Base-by-base conservation (phyloP, 2,888 invertebrate genomes). In the Luperina nickerlii region DNA sequence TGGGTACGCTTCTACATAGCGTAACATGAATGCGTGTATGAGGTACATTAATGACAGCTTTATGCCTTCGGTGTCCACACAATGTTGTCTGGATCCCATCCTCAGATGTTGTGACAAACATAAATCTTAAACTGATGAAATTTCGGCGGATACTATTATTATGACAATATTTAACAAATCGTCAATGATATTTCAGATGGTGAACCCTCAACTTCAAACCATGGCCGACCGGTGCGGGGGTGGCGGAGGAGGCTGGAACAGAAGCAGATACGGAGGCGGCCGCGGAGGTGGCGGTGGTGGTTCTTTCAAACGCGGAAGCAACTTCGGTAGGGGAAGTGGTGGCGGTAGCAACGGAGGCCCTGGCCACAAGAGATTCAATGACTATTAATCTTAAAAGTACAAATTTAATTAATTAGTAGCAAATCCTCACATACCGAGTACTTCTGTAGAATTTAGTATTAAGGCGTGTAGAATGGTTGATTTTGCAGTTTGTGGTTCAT, bases 201-300 rank as follows among this genome's bases (percentile, higher is more conserved):
- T 99, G 79, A 98, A 98, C 93, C 99, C 99, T 72, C 98, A 99
- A 93, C 97, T 99, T 69, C 97, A 98, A 90, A 98, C 98, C 90
- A 97, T 99, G 97, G 98, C 98, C 11, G 97, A 97, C 88, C 97
- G 98, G 66, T 97, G 97, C 83, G 97, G 97, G 74, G 98, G 98
- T 66, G 97, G 97, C 42, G 97, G 97, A 78, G 97, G 97, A 51
- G 97, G 97, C 88, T 97, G 97, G 97, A 97, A 97, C 89, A 96
- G 97, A 76, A 97, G 94, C 89, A 94, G 97, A 62, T 97, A 95
- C 80, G 96, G 96, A 24, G 94, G 94, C 60, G 93, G 95, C n/a
- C 93, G 96, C 60, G 95, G 97, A 78, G 96, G 97, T 2, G 96
- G 97, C 20, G 78, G 79, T n/a, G 78, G 79, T 24, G 78, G 97